Evolutionary conservation across 1,140 invertebrate species (phyloP), one percentile per base, ranked within the genome.

Genomic region (Scaptomyza graminum): DNA sequence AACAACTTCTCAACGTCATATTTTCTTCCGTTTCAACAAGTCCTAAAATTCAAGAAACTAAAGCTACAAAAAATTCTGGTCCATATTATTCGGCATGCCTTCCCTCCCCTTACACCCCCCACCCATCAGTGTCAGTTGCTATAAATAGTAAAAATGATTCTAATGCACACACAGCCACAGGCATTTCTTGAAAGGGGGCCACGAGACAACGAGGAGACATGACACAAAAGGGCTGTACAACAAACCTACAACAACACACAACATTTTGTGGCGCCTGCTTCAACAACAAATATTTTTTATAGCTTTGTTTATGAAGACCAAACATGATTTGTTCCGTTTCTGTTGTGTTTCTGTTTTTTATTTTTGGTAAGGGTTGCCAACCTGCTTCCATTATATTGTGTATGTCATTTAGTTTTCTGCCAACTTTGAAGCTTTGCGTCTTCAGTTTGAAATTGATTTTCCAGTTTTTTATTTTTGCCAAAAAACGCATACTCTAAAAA

Each of bases 231-330:
- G 51, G 52, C 47, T 28, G 13, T 11, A 44, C 39, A 61, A 31
- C 43, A 39, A 61, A 31, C 46, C 56, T 43, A 57, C 43, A 76
- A 12, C 37, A 64, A 34, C 31, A 34, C 31, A 34, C 31, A 34
- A 34, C 46, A 44, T 79, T 76, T 62, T 84, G 77, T 87, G 81
- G 81, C 81, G 81, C 77, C 81, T 81, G 60, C 55, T 71, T 25
- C 39, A 66, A 15, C 52, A 52, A 25, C 37, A 39, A 43, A 62
- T 46, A 70, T 62, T 62, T 84, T 84, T 84, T 84, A 84, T 84
- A 81, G 81, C 76, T 84, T 84, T 84, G 81, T 84, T 84, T 84
- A 85, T 85, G 74, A 13, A 60, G 55, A 49, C 41, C 47, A 75
- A 82, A 74, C 57, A 82, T 72, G 76, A 74, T 65, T 68, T 67